Base-by-base conservation (phyloP, 2,797 vertebrate genomes). In the Melanotaenia parkinsoni region DNA sequence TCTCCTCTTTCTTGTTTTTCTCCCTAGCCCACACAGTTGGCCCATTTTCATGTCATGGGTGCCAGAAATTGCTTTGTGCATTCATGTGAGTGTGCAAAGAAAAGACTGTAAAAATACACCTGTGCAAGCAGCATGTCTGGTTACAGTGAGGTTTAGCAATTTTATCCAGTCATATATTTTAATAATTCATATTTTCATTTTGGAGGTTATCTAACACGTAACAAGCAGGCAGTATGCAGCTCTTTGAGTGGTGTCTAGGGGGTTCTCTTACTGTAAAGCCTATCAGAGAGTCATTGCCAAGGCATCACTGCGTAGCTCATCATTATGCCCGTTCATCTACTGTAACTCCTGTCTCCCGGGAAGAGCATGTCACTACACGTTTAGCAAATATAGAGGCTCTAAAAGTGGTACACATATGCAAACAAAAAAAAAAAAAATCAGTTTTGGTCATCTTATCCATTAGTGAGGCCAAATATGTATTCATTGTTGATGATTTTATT, bases 181-280 rank as follows among this genome's bases (percentile, higher is more conserved):
- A 91, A 91, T 91, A 89, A 91, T 91, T 89, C 77, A 91, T 87
- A 58, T 68, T 81, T 84, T 86, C 82, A 78, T 86, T 84, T 79
- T 76, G 77, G 70, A 63, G 77, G 82, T 89, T 92, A 87, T 90
- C 86, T 87, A 91, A 92, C 82, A 79, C 74, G 84, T 70, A 83
- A 86, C 81, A 87, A 77, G 70, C 77, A 86, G 81, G 77, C 79
- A 78, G 76, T 14, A 50, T 58, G 65, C 70, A 50, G 76, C 78
- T 77, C 82, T 84, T 68, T 81, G 77, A 85, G 58, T 74, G 73
- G 82, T 78, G 80, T 88, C 88, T 74, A 11, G 83, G 83, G 82
- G 80, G 74, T 86, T 64, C 67, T 77, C 72, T 73, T 70, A 35
- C 79, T 72, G 69, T 78, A 84, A 83, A 81, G 75, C 77, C 80